A percentile compares a stretch with the other conserved stretches of the same genome.
Conservation (phyloP, 2,888 invertebrate genomes). For the Rhimphoctona megacephalus region DNA sequence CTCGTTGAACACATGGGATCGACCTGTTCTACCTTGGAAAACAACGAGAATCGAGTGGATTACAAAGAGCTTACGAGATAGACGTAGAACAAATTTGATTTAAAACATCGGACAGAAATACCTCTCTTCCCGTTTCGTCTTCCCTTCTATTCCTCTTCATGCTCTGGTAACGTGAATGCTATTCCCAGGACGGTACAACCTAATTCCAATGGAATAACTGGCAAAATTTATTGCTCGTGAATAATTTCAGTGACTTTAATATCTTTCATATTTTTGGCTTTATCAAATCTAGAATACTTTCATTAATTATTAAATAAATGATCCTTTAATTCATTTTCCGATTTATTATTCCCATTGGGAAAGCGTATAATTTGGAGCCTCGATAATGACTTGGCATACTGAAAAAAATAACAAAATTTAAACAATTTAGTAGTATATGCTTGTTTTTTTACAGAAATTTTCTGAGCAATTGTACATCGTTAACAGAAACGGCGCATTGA, state of each 20-base stretch:
- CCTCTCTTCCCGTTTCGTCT: neutral
- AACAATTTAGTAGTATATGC: neutral
- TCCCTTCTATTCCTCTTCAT: neutral
- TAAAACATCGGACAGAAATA: slow-evolving; percentile 46
- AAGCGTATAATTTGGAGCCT: neutral
- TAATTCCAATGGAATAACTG: neutral
- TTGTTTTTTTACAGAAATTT: neutral
- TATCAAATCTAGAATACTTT: neutral
- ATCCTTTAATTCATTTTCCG: neutral
- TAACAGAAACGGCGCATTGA: neutral
- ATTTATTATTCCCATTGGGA: neutral
- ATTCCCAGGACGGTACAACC: slow-evolving; percentile 4
- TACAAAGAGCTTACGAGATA: slow-evolving; percentile 48
- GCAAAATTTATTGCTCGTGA: neutral
- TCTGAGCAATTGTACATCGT: neutral
- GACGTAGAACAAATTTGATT: slow-evolving; percentile 61
- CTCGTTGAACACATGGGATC: slow-evolving; percentile 16
- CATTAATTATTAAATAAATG: neutral
- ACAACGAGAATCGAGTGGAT: slow-evolving; percentile 53
- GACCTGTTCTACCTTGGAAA: neutral
- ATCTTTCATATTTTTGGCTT: neutral
- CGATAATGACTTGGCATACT: neutral
- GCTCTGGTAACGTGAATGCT: slow-evolving; percentile 3
- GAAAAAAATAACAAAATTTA: neutral
- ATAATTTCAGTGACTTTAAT: neutral